A percentile compares a stretch with the other conserved stretches of the same genome.
Conservation (phyloP, 2,888 invertebrate species). For the Brachyptera risi region DNA sequence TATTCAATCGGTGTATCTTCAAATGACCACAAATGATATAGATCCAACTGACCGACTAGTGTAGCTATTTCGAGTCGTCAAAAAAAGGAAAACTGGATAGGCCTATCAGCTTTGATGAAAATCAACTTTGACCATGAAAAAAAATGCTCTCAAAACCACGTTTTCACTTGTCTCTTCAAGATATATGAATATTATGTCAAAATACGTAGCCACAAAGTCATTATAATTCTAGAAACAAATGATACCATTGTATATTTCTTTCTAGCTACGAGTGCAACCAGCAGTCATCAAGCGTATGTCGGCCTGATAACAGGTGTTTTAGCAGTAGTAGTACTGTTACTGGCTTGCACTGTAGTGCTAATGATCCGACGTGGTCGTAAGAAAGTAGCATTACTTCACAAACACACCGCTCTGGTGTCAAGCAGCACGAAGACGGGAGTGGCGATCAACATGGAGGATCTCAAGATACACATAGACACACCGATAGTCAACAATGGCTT, state of each 20-base stretch:
- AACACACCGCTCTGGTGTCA: constrained; percentile 56
- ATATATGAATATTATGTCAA: too few relatives aligned
- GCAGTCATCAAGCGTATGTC: constrained; percentile 55
- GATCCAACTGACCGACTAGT: too few relatives aligned
- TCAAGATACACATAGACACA: constrained; percentile 50
- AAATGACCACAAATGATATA: too few relatives aligned
- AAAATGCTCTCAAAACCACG: too few relatives aligned
- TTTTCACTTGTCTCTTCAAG: too few relatives aligned
- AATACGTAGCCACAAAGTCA: too few relatives aligned
- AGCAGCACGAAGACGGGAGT: constrained; percentile 53
- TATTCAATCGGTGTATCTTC: too few relatives aligned
- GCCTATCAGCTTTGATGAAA: too few relatives aligned
- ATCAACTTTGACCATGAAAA: too few relatives aligned
- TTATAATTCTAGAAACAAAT: too few relatives aligned
- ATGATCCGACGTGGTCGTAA: constrained; percentile 63
- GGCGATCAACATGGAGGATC: constrained; percentile 57
- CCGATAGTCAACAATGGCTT: constrained; percentile 54
- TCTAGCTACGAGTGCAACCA: constrained; percentile 56
- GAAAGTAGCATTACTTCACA: constrained; percentile 58
- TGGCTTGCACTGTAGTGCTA: constrained; percentile 60
- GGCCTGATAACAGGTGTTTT: constrained; percentile 64
- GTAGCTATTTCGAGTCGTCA: too few relatives aligned
- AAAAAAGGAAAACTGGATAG: too few relatives aligned
- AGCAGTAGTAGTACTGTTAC: constrained; percentile 60
- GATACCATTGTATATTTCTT: background rate